These are phyloP conservation scores for Epinephelus cyanopodus DNA, from an alignment of 2,113 vertebrate species.

Conservation along the genomic window DNA sequence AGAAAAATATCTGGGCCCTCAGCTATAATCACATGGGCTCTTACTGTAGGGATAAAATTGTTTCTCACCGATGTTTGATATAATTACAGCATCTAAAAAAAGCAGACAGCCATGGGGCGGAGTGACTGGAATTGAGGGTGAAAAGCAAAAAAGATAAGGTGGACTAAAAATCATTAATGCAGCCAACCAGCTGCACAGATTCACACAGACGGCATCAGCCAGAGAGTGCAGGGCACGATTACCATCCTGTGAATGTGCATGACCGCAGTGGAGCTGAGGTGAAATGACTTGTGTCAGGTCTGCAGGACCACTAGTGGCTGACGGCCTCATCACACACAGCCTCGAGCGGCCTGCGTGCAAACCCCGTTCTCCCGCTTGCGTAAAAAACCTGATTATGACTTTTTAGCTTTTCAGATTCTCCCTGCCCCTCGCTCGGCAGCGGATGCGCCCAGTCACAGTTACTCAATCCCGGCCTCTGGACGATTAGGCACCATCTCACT, in stretches of 20 bases:
- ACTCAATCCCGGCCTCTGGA: slow-evolving; percentile 67
- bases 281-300: slow-evolving; percentile 80
- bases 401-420: slow-evolving; percentile 74
- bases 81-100: slow-evolving; percentile 35
- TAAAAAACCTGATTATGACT: slow-evolving; percentile 72
- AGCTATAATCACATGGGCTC: slow-evolving; percentile 27
- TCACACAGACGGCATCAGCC: slow-evolving; percentile 25
- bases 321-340: slow-evolving; percentile 59
- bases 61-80: slow-evolving; percentile 34
- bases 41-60: slow-evolving; percentile 14
- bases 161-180: slow-evolving; percentile 33
- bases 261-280: slow-evolving; percentile 69
- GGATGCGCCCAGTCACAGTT: slow-evolving; percentile 73
- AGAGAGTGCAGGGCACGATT: slow-evolving; percentile 43
- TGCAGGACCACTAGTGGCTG: slow-evolving; percentile 61
- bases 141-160: slow-evolving; percentile 23
- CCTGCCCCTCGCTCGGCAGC: slow-evolving; percentile 34
- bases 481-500: slow-evolving; percentile 79
- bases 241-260: slow-evolving; percentile 67
- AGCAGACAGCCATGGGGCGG: neutral
- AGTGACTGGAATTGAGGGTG: slow-evolving; percentile 7
- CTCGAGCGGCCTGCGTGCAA: slow-evolving; percentile 29
- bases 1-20: slow-evolving; percentile 33
- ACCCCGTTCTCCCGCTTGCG: slow-evolving; percentile 19
- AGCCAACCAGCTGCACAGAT: slow-evolving; percentile 48